Conservation (phyloP, 2,797 vertebrate species). For the Neosilurus hyrtlii region DNA sequence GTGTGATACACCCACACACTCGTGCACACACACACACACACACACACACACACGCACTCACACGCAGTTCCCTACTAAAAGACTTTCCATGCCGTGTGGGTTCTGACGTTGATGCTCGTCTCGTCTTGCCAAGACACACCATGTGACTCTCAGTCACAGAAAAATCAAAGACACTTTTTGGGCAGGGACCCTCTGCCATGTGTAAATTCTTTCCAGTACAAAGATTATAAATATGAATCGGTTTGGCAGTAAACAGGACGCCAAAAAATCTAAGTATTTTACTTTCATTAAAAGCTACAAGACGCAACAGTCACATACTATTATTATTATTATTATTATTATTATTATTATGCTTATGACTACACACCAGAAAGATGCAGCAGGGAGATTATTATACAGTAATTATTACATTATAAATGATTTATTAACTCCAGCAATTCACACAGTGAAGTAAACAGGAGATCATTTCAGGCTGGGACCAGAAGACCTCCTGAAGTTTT, state of each 20-base stretch:
- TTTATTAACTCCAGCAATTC: neutral
- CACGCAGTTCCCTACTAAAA: neutral
- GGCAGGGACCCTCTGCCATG: slow-evolving; percentile 10
- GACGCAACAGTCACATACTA: neutral
- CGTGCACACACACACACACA: too few species aligned
- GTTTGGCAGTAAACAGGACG: neutral
- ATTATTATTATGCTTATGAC: too few species aligned
- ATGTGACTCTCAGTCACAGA: neutral
- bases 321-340: too few species aligned
- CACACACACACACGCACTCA: too few species aligned
- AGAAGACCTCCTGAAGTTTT: neutral
- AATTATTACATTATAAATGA: neutral
- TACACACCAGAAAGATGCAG: too few species aligned
- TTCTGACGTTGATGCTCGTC: neutral
- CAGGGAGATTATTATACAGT: too few species aligned
- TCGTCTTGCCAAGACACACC: neutral
- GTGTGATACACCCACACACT: too few species aligned
- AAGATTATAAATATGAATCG: slow-evolving; percentile 21
- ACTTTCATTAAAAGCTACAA: neutral
- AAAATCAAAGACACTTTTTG: neutral
- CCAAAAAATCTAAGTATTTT: neutral
- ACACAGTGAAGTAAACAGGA: neutral
- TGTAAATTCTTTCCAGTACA: slow-evolving; percentile 35
- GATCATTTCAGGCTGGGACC: neutral
- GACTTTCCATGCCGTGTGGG: neutral